phyloP scores from a whole-genome alignment of 2,797 vertebrate genomes.

The Eupleurogrammus muticus region DNA sequence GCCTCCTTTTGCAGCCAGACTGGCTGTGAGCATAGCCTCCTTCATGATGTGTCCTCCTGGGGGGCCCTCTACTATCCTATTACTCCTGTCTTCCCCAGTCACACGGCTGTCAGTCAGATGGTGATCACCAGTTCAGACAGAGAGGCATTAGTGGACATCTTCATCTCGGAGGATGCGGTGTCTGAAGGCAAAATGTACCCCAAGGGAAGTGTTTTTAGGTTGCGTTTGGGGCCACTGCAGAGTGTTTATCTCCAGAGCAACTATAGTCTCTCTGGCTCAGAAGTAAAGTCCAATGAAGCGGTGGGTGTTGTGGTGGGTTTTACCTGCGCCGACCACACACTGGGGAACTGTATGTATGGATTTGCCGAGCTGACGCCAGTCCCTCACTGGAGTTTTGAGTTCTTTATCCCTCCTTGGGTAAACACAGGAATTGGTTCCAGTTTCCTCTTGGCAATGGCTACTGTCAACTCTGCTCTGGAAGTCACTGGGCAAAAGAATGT shows the following conservation, averaged over 20 bases:
- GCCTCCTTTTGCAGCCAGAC: constrained; percentile 36
- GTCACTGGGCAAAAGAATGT: constrained; percentile 1
- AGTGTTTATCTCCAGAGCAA: constrained; percentile 45
- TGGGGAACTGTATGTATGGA: constrained; percentile 17
- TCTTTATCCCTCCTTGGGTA: constrained; percentile 43
- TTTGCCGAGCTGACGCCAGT: constrained; percentile 47
- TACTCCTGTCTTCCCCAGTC: constrained; percentile 35
- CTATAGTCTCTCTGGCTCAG: constrained; percentile 50
- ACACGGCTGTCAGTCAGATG: constrained; percentile 44
- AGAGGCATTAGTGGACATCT: constrained; percentile 36
- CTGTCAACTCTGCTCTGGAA: constrained; percentile 25
- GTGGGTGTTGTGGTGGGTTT: constrained; percentile 44
- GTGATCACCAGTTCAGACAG: constrained; percentile 52
- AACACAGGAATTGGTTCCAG: constrained; percentile 37
- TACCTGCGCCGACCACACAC: constrained; percentile 27
- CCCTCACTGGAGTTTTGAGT: constrained; percentile 46
- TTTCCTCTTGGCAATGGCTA: constrained; percentile 47
- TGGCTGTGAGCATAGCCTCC: constrained; percentile 51
- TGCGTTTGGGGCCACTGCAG: constrained; percentile 38
- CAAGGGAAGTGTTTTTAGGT: constrained; percentile 20
- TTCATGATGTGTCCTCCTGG: constrained; percentile 50
- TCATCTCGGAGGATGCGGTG: constrained; percentile 42
- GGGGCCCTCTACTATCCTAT: constrained; percentile 45
- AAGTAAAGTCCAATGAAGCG: constrained; percentile 45
- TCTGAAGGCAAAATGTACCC: constrained; percentile 34